Evolutionary conservation across 2,797 vertebrate species (phyloP).

Genomic region (Pyrocephalus nanus): DNA sequence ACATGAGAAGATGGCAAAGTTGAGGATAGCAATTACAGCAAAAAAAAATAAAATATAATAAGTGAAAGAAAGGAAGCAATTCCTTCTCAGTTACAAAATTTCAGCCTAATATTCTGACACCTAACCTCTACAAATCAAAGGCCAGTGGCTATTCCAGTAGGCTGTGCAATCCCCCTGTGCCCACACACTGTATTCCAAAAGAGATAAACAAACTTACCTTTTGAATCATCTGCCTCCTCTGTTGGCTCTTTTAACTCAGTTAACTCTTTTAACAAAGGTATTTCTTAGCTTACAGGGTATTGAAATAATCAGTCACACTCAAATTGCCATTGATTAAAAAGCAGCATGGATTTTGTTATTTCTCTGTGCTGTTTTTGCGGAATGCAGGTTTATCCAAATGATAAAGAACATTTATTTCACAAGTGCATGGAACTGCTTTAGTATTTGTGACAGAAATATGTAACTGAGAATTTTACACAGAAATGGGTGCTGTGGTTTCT

Average conservation of each 20-base stretch:
- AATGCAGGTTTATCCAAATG: not conserved
- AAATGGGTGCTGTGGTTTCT: not conserved
- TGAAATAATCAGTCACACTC: not conserved
- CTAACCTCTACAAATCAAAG: not conserved
- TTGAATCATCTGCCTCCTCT: not conserved
- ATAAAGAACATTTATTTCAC: not conserved
- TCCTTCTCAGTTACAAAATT: not conserved
- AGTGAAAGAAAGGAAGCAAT: not conserved
- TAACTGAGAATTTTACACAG: not conserved
- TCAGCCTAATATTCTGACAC: not conserved
- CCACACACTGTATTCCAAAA: not conserved
- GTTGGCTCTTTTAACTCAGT: too few species aligned
- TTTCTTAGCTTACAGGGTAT: not conserved
- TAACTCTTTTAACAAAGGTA: not conserved
- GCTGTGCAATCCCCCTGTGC: fast-evolving
- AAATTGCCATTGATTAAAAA: not conserved
- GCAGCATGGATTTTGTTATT: not conserved
- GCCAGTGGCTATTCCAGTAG: not conserved
- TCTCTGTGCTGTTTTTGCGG: not conserved
- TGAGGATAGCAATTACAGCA: not conserved
- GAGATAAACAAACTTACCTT: not conserved
- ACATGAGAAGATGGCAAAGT: not conserved
- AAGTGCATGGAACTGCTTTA: not conserved
- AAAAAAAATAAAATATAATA: not conserved
- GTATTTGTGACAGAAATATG: not conserved